Evolutionary conservation across 2,888 invertebrate genomes (phyloP).

Genomic region (Furcula furcula): DNA sequence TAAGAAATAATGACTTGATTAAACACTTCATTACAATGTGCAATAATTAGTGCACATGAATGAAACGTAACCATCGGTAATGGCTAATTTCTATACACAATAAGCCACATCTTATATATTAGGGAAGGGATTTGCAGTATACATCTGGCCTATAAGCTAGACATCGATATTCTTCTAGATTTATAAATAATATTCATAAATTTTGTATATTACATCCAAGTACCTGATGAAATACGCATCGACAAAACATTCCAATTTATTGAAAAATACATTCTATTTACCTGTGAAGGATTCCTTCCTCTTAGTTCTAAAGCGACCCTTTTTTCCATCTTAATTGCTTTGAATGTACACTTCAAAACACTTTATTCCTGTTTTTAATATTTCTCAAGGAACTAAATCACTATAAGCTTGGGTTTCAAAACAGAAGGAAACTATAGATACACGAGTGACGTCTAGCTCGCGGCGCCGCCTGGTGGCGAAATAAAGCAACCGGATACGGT

Average conservation of each 20-base stretch:
- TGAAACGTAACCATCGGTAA: constrained; percentile 78
- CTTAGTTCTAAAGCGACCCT: constrained; percentile 97
- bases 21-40: constrained; percentile 31
- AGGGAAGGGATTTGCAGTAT: constrained; percentile 36
- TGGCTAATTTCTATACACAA: constrained; percentile 72
- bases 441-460: constrained; percentile 76
- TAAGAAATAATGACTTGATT: constrained; percentile 12
- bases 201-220: constrained; percentile 48
- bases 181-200: constrained; percentile 31
- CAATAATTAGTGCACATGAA: constrained; percentile 65
- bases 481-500: constrained; percentile 55
- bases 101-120: constrained; percentile 70
- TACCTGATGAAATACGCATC: constrained; percentile 76
- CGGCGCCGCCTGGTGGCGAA: constrained; percentile 68
- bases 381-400: constrained; percentile 71
- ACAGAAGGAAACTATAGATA: constrained; percentile 82
- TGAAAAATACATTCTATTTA: constrained; percentile 80
- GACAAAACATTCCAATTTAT: constrained; percentile 78
- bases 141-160: constrained; percentile 12
- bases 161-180: constrained; percentile 20
- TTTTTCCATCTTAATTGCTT: constrained; percentile 89
- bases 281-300: constrained; percentile 94
- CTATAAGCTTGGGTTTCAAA: constrained; percentile 83
- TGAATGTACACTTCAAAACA: constrained; percentile 54
- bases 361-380: constrained; percentile 56